phyloP scores from a whole-genome alignment of 2,797 vertebrate genomes.

The Danio aesculapii region DNA sequence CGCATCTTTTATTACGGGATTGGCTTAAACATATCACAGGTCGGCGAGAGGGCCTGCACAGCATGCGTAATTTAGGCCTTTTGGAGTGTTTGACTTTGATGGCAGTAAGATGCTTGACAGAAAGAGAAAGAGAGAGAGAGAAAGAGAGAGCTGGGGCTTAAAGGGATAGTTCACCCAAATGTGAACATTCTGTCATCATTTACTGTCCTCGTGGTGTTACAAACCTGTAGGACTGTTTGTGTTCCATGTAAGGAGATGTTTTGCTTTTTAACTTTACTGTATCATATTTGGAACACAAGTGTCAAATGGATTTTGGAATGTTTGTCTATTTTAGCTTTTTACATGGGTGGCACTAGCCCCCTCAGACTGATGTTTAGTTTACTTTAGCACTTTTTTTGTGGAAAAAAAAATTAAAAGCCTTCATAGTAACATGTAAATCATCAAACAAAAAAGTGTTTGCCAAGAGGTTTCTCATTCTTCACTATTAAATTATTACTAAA shows the following conservation, averaged over 20 bases:
- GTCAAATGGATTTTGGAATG: too few relatives aligned
- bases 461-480: too few relatives aligned
- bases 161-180: conserved; percentile 39
- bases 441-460: too few relatives aligned
- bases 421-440: too few relatives aligned
- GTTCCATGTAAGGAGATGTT: background rate
- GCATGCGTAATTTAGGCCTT: conserved; percentile 60
- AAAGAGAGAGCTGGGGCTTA: conserved; percentile 58
- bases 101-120: conserved; percentile 56
- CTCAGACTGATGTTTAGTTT: too few relatives aligned
- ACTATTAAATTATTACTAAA: too few relatives aligned
- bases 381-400: too few relatives aligned
- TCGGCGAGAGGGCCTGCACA: conserved; percentile 59
- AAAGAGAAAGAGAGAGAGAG: conserved; percentile 33
- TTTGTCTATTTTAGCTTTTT: too few relatives aligned
- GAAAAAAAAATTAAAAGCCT: too few relatives aligned
- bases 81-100: conserved; percentile 65
- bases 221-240: background rate
- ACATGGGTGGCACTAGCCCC: too few relatives aligned
- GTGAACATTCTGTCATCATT: conserved; percentile 1
- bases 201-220: background rate
- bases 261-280: background rate
- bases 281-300: background rate
- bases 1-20: conserved; percentile 84
- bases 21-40: conserved; percentile 81